Evolutionary conservation across 2,113 vertebrate species (phyloP).

Genomic region (Paradisaea rubra): DNA sequence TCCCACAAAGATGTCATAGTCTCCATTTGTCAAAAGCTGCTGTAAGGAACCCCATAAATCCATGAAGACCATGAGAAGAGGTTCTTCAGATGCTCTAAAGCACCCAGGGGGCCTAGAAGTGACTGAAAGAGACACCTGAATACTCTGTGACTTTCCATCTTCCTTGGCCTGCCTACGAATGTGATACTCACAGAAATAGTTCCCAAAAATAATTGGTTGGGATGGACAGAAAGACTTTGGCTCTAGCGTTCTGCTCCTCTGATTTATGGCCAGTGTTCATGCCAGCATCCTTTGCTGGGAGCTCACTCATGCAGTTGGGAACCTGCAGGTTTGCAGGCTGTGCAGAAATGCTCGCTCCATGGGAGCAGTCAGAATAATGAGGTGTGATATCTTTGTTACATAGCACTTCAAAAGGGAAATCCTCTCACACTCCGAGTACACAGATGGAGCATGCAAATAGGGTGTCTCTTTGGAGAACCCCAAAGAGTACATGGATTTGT

Average conservation of each 20-base stretch:
- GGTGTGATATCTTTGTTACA: background rate
- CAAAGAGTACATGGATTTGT: background rate
- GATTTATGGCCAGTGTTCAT: background rate
- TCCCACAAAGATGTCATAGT: background rate
- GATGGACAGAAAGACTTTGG: background rate
- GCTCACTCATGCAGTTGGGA: background rate
- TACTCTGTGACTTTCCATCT: fast-evolving
- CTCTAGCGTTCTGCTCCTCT: background rate
- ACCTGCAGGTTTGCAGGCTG: background rate
- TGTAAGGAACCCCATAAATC: background rate
- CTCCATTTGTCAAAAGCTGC: background rate
- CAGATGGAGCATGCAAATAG: background rate
- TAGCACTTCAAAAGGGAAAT: background rate
- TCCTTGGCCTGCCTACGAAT: background rate
- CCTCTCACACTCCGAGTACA: fast-evolving
- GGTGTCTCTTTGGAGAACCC: background rate
- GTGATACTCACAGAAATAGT: background rate
- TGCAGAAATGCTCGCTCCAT: fast-evolving
- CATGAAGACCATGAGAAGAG: background rate
- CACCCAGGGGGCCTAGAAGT: background rate
- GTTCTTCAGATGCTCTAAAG: background rate
- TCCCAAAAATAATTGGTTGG: background rate
- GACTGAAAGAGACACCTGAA: fast-evolving
- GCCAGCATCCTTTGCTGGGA: background rate
- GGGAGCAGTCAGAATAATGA: background rate